Evolutionary conservation across 2,888 invertebrate species (phyloP), one percentile per base, ranked within the genome.

Genomic region (Antitype chi): DNA sequence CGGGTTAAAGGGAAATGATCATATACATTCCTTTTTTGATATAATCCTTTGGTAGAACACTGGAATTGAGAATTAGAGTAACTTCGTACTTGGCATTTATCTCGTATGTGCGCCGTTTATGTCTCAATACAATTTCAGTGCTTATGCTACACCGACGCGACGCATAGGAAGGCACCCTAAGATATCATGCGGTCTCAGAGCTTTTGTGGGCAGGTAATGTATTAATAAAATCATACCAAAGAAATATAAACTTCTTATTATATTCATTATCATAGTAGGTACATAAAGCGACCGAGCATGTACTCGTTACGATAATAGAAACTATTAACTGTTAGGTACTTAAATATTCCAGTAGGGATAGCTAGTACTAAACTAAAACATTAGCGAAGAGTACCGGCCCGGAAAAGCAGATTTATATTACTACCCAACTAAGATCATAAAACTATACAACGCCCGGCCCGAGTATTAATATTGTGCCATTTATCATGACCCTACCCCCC

Each of bases 351-450:
- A 85, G 74, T 83, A 74, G 85, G 88, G 87, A 90, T 89, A 77
- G 75, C 70, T 69, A 78, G 79, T 43, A 85, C 91, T 92, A 92
- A 93, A 92, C 92, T 92, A 91, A 91, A 92, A 89, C 90, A 90
- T 89, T 89, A 91, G 89, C 90, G 85, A 91, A 91, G 92, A 91
- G 87, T 82, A 88, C 88, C 90, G 89, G 91, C 87, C 92, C 94
- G 94, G 94, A 94, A 94, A 94, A 94, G 94, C 95, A 95, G 96
- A 96, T 96, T 96, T 95, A 96, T 94, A 95, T 94, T 94, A 94
- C 94, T 94, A 92, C 95, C 95, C 94, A 96, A 96, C 96, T 96
- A 96, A 96, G 96, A 96, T 96, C 96, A 96, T 96, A 96, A 96
- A 96, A 96, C 96, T 96, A 94, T 95, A 96, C 93, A 94, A 92